Conservation (phyloP, 2,888 invertebrate genomes). For the Rhogogaster chlorosoma region DNA sequence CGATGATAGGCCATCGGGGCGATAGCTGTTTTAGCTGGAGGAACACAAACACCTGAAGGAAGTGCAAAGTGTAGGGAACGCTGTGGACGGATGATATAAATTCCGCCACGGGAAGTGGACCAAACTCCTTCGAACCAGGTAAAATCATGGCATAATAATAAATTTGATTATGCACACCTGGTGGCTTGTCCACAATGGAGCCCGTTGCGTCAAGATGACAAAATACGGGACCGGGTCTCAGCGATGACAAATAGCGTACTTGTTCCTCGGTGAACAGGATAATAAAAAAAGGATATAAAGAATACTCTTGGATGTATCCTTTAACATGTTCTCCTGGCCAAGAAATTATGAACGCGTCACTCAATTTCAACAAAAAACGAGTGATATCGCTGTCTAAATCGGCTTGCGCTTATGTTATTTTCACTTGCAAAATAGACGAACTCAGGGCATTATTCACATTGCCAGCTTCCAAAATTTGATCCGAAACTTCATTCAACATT, state of each 20-base stretch:
- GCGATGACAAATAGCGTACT: constrained; percentile 33
- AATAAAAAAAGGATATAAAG: constrained; percentile 30
- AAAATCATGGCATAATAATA: constrained; percentile 40
- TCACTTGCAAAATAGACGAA: background rate
- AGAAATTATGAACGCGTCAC: background rate
- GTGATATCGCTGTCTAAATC: constrained; percentile 4
- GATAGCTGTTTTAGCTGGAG: too few species aligned
- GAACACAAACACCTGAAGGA: too few species aligned
- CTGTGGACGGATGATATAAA: too few species aligned
- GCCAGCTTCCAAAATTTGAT: constrained; percentile 3
- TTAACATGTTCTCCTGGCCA: constrained; percentile 6
- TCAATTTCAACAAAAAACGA: constrained; percentile 2
- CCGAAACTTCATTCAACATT: too few species aligned
- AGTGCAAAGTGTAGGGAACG: too few species aligned
- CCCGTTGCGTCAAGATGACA: constrained; percentile 43
- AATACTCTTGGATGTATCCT: constrained; percentile 30
- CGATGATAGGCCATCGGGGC: too few species aligned
- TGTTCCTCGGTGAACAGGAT: constrained; percentile 47
- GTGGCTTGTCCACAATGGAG: background rate
- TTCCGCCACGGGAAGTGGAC: too few species aligned
- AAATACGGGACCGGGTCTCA: constrained; percentile 41
- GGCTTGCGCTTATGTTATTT: background rate
- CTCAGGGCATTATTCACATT: background rate
- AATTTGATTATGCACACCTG: background rate
- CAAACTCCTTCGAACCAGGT: too few species aligned